Base-by-base conservation (phyloP, 2,888 invertebrate genomes). In the Polymixis flavicincta region DNA sequence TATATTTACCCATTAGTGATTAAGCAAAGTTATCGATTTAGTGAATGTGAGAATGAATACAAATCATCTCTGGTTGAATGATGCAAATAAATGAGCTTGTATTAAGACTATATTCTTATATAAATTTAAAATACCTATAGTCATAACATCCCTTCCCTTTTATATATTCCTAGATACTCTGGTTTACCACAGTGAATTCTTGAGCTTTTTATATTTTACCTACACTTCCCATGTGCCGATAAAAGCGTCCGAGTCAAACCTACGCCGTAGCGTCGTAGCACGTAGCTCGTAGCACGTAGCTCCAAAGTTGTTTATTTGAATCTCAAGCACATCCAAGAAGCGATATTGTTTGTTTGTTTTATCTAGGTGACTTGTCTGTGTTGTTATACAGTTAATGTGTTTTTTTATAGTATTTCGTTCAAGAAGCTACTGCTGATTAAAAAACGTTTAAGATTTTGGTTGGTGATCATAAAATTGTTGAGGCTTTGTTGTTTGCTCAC, bases 291-390 rank as follows among this genome's bases (percentile, higher is more conserved):
- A 60, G 66, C 71, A 65, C 63, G 69, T 71, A 76, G 74, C 76
- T 73, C 52, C 63, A 61, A 76, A 76, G 84, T 80, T 69, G 81
- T 77, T 80, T 84, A 79, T 76, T 79, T 84, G 86, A 72, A 65
- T 84, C 60, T 61, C 13, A 45, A 66, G 68, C 60, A 48, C 67
- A 74, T 76, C 71, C 52, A 42, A n/a, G 64, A 50, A 60, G 57
- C 22, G 37, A 45, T 59, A 52, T 61, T 70, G 55, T 55, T 14
- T n/a, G 19, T 55, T 54, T 45, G 9, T 63, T 57, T 54, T 69
- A 50, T 70, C n/a, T 52, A 28, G 25, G 48, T 50, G 9, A 14
- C 19, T 55, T 61, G 0, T 63, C 22, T 63, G 42, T n/a, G n/a
- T n/a, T n/a, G n/a, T n/a, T n/a, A n/a, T n/a, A n/a, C n/a, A n/a